These are phyloP conservation scores for Eubucco bourcierii DNA, from an alignment of 2,113 vertebrate species.

Conservation along the genomic window DNA sequence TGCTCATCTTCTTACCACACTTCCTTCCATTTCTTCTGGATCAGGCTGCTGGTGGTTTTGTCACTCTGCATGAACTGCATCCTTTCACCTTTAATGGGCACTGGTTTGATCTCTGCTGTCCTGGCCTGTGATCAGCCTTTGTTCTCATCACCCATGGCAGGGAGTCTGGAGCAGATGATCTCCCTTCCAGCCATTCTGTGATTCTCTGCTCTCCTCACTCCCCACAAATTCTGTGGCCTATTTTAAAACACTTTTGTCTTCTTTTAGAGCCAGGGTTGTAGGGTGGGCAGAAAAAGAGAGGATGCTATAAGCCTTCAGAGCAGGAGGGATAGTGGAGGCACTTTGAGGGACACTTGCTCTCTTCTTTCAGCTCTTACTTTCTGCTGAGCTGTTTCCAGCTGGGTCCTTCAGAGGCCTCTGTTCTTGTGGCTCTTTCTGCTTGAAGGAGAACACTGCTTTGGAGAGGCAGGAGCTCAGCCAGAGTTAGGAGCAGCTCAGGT, in stretches of 20 bases:
- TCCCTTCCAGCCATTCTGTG: too few species aligned
- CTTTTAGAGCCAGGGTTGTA: neutral
- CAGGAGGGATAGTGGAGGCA: too few species aligned
- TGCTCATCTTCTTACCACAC: neutral
- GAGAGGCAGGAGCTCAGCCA: neutral
- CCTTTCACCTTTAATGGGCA: neutral
- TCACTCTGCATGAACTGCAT: neutral
- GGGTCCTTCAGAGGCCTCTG: neutral
- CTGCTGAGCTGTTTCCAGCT: neutral
- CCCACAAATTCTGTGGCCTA: neutral
- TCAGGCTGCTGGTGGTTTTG: neutral
- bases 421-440: neutral
- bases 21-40: neutral
- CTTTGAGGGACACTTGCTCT: neutral
- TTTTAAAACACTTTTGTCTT: neutral
- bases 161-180: too few species aligned
- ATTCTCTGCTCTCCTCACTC: neutral
- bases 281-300: neutral
- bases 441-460: neutral
- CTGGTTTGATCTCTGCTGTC: slow-evolving; percentile 12
- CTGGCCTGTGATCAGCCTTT: neutral
- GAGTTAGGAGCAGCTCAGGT: neutral
- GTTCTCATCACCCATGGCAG: neutral
- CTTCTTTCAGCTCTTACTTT: neutral
- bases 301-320: neutral